Percentiles rank a stretch among this genome's conserved stretches.
Conservation (phyloP, 2,797 vertebrate species). For the Triplophysa bombifrons region DNA sequence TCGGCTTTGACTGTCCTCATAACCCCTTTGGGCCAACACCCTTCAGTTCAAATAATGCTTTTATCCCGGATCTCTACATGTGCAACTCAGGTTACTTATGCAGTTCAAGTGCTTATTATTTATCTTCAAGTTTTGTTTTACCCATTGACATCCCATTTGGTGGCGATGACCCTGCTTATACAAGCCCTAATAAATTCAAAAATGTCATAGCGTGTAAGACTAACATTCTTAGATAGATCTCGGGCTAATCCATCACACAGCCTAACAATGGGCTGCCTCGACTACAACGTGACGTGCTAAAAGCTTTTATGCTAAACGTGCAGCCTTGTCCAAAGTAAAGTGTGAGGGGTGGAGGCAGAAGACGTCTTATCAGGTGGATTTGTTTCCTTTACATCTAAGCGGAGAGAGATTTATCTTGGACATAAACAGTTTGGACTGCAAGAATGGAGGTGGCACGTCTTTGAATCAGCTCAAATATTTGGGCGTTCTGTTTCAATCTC, state of each 20-base stretch:
- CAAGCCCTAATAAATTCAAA: conserved; percentile 85
- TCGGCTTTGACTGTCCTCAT: conserved; percentile 20
- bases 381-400: conserved; percentile 73
- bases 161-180: conserved; percentile 85
- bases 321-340: conserved; percentile 66
- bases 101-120: conserved; percentile 87
- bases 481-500: conserved; percentile 66
- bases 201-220: conserved; percentile 83
- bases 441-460: conserved; percentile 39
- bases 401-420: conserved; percentile 70
- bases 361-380: conserved; percentile 79
- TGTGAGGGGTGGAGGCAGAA: conserved; percentile 58
- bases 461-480: conserved; percentile 62
- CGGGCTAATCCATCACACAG: conserved; percentile 83
- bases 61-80: conserved; percentile 34
- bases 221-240: conserved; percentile 77
- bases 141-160: conserved; percentile 88
- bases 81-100: conserved; percentile 79
- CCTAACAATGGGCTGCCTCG: conserved; percentile 82
- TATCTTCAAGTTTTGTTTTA: conserved; percentile 84
- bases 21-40: conserved; percentile 36
- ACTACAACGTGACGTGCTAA: conserved; percentile 76
- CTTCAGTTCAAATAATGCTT: conserved; percentile 41
- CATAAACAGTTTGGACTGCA: conserved; percentile 64
- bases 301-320: conserved; percentile 82